Percentiles rank a stretch among this genome's conserved stretches.
These are phyloP conservation scores for Falcaria lacertinaria DNA, from an alignment of 2,888 invertebrate species.

Conservation along the genomic window DNA sequence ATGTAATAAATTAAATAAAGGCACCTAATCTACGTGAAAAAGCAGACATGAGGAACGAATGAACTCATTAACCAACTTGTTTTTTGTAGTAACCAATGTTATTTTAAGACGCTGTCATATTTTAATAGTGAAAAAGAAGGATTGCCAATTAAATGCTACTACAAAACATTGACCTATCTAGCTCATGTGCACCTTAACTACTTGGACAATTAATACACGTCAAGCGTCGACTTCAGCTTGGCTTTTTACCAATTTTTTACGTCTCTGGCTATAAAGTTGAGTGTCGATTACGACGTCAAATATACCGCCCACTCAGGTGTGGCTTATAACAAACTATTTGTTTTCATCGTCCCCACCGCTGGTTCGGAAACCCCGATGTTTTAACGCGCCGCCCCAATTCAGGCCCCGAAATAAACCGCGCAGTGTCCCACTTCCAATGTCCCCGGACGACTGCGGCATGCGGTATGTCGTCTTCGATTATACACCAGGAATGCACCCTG, in stretches of 20 bases:
- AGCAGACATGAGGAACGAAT: too few species aligned
- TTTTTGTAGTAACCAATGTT: too few species aligned
- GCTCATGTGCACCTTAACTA: slow-evolving; percentile 22
- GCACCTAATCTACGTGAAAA: too few species aligned
- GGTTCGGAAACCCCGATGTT: slow-evolving; percentile 63
- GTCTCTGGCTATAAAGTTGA: slow-evolving; percentile 25
- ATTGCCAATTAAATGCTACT: not conserved
- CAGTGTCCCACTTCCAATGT: slow-evolving; percentile 58
- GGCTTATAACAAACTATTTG: slow-evolving; percentile 50
- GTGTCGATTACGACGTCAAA: slow-evolving; percentile 25
- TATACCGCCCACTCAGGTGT: slow-evolving; percentile 52
- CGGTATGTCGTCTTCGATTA: slow-evolving; percentile 20
- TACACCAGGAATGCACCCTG: not conserved
- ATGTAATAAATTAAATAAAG: too few species aligned
- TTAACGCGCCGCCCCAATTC: slow-evolving; percentile 70
- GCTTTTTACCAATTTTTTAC: slow-evolving; percentile 24
- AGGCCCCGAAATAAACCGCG: slow-evolving; percentile 65
- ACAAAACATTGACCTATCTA: slow-evolving; percentile 5
- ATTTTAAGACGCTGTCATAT: too few species aligned
- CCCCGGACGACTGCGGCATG: slow-evolving; percentile 35
- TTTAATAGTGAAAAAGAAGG: too few species aligned
- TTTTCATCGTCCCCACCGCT: slow-evolving; percentile 47
- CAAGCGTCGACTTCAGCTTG: slow-evolving; percentile 19
- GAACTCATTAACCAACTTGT: too few species aligned
- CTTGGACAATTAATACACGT: slow-evolving; percentile 34